Evolutionary conservation across 1,140 invertebrate genomes (phyloP).

Genomic region (Zaprionus ghesquierei): DNA sequence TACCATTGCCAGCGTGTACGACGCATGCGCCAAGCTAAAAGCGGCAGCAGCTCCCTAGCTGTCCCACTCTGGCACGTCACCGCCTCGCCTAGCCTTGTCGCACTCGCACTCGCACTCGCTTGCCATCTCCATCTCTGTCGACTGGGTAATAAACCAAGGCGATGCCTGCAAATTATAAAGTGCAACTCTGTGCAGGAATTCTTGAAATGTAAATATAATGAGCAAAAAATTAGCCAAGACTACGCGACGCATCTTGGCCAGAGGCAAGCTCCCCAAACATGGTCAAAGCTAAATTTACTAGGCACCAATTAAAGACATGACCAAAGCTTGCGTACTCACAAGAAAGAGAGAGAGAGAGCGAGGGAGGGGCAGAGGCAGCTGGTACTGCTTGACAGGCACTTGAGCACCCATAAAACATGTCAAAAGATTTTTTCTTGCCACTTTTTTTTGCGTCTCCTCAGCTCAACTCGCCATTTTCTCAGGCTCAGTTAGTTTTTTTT

Average conservation of each 20-base stretch:
- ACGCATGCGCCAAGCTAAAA: constrained; percentile 35
- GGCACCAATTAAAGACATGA: constrained; percentile 71
- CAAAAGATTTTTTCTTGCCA: constrained; percentile 50
- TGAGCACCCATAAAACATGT: constrained; percentile 71
- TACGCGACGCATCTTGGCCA: constrained; percentile 30
- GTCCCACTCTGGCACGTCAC: constrained; percentile 47
- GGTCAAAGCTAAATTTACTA: constrained; percentile 79
- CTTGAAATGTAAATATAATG: constrained; percentile 81
- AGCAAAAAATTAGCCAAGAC: constrained; percentile 78
- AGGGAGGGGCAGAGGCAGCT: constrained; percentile 14
- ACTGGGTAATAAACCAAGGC: constrained; percentile 65
- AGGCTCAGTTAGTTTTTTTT: constrained; percentile 10
- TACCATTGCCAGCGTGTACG: constrained; percentile 30
- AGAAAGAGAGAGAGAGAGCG: neutral
- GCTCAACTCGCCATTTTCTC: constrained; percentile 22
- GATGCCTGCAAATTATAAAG: constrained; percentile 72
- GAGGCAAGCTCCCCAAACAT: constrained; percentile 56
- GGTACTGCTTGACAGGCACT: constrained; percentile 34
- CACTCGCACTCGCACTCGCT: neutral
- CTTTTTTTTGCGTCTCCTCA: constrained; percentile 19
- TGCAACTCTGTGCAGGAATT: constrained; percentile 62
- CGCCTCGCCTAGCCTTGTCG: neutral
- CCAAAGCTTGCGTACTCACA: constrained; percentile 9
- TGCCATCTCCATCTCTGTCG: constrained; percentile 3
- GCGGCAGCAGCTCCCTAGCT: constrained; percentile 36